Evolutionary conservation across 2,888 invertebrate species (phyloP), one percentile per base, ranked within the genome.

Genomic region (Tenthredo mesomela): DNA sequence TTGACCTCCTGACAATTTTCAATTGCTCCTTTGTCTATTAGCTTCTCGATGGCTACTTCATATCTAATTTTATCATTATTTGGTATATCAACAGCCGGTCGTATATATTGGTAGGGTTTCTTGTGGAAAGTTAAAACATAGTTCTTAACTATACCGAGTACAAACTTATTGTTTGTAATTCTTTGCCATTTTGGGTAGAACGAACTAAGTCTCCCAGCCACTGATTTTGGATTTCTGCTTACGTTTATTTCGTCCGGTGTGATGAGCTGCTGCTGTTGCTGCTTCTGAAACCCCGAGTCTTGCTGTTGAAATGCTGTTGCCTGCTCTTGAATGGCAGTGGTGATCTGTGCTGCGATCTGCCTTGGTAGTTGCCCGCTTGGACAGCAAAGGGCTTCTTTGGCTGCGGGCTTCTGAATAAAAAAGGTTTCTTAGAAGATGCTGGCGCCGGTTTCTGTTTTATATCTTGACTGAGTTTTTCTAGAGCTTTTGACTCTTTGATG

Each of bases 401-500:
- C 75, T 29, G 29, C 29, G 29, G 29, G 29, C 29, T 29, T 29
- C 29, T 29, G 29, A 29, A 29, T 29, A 29, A 29, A 29, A 29
- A 29, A 29, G 29, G 29, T 2, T 47, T 75, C 21, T 25, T 75
- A 4, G 25, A n/a, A 7, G 25, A 9, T 12, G 12, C 25, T 18
- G 75, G 4, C 3, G 21, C 47, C 21, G 47, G 75, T 29, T 47
- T 75, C 15, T 75, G 43, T 29, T 43, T 47, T 4, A 75, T 47
- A 21, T 75, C 47, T n/a, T 75, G 75, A 40, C 29, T 75, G 40
- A 75, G 6, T 40, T 25, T 43, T 9, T 21, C 15, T 43, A 75
- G 43, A 47, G 75, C 75, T 9, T 75, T 75, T 9, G 75, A 75
- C n/a, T 75, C 75, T 75, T 33, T 33, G 43, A 75, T 75, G 7